Conservation (phyloP, 2,797 vertebrate genomes). For the Setipinna tenuifilis region DNA sequence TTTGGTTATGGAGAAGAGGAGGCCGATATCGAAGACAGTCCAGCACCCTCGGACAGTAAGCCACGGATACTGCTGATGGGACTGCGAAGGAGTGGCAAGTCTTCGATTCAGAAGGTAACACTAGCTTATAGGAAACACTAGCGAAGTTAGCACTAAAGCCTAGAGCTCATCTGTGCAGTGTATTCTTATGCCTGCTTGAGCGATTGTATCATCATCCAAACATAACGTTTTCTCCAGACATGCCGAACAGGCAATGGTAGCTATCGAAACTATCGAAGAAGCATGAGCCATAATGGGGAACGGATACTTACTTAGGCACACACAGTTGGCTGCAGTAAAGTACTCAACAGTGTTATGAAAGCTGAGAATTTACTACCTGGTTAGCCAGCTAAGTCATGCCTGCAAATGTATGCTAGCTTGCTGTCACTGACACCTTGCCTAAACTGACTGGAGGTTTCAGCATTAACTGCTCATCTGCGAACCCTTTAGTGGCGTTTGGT, state of each 20-base stretch:
- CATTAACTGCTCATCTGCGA: not conserved
- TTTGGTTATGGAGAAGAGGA: constrained; percentile 97
- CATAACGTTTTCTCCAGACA: not conserved
- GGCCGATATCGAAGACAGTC: constrained; percentile 87
- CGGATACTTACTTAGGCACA: not conserved
- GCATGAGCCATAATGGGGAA: not conserved
- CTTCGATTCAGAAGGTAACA: constrained; percentile 96
- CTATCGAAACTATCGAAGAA: not conserved
- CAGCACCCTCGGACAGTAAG: constrained; percentile 85
- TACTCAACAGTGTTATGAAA: not conserved
- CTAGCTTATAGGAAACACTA: not conserved
- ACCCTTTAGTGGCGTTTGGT: not conserved
- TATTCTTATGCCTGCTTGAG: constrained; percentile 1
- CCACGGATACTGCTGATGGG: constrained; percentile 97
- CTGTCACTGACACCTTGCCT: not conserved
- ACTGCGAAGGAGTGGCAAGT: constrained; percentile 94
- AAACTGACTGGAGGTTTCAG: not conserved
- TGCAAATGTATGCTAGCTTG: not conserved
- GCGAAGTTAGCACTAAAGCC: constrained; percentile 14
- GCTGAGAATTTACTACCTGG: not conserved
- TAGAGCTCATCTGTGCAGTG: not conserved
- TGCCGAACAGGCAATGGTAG: not conserved
- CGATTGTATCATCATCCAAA: constrained; percentile 3
- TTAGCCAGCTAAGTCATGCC: not conserved
- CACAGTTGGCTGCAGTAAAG: not conserved